Percentiles rank a stretch among this genome's conserved stretches.
phyloP scores from a whole-genome alignment of 2,113 vertebrate genomes.

The Ageneiosus marmoratus region DNA sequence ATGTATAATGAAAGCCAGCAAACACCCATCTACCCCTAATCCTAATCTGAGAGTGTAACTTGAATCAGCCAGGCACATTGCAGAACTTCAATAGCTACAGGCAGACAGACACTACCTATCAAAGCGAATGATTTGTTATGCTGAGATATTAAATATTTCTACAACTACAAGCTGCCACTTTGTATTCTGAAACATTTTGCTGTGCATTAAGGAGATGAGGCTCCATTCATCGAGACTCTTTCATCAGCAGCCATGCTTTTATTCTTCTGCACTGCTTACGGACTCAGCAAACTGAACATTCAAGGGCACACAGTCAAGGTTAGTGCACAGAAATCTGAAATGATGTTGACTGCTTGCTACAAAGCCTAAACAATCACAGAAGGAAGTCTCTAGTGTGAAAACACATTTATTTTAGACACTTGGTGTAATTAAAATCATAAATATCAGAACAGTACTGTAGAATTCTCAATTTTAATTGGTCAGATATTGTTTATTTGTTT shows the following conservation, averaged over 20 bases:
- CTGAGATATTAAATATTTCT: slow-evolving; percentile 17
- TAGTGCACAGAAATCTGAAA: neutral
- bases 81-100: neutral
- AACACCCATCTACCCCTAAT: neutral
- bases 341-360: neutral
- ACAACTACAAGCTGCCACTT: neutral
- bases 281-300: slow-evolving; percentile 7
- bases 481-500: neutral
- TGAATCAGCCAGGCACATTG: neutral
- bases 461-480: neutral
- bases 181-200: neutral
- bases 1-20: neutral
- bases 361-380: neutral
- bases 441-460: no score
- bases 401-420: neutral
- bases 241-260: slow-evolving; percentile 13
- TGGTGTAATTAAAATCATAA: neutral
- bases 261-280: neutral
- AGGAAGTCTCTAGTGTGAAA: neutral
- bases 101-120: neutral
- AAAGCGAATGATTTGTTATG: neutral
- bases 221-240: slow-evolving; percentile 25
- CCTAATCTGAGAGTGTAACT: neutral
- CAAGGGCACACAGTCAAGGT: slow-evolving; percentile 1
- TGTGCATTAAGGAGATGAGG: slow-evolving; percentile 4